Evolutionary conservation across 2,113 vertebrate genomes (phyloP).

Genomic region (Garra rufa): DNA sequence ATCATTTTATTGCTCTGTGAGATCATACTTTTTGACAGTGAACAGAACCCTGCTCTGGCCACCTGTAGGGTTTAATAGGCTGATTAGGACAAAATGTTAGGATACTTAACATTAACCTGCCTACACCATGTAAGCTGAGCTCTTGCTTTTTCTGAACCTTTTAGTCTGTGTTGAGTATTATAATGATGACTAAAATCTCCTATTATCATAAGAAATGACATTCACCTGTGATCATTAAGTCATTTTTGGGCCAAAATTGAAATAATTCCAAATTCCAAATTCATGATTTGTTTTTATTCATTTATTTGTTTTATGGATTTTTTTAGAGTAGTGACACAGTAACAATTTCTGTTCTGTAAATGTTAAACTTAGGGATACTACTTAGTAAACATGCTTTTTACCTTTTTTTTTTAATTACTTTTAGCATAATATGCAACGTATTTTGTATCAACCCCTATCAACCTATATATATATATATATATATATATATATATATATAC

Average conservation of each 20-base stretch:
- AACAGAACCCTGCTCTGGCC: not conserved
- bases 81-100: constrained; percentile 31
- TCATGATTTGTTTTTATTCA: not conserved
- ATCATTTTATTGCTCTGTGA: constrained; percentile 43
- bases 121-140: not conserved
- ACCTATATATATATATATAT: no score
- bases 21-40: constrained; percentile 27
- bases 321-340: no score
- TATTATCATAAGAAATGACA: not conserved
- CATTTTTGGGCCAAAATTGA: not conserved
- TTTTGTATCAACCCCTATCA: not conserved
- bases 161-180: not conserved
- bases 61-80: constrained; percentile 28
- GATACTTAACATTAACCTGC: constrained; percentile 7
- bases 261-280: not conserved
- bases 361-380: no score
- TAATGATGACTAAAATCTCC: not conserved
- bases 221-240: not conserved
- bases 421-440: not conserved
- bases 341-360: no score
- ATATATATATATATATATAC: no score
- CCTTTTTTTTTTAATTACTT: not conserved
- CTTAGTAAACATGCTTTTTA: no score
- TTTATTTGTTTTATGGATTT: no score
- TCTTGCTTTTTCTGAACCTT: not conserved